phyloP scores from a whole-genome alignment of 2,888 invertebrate species.

The Cerceris ruficornis region DNA sequence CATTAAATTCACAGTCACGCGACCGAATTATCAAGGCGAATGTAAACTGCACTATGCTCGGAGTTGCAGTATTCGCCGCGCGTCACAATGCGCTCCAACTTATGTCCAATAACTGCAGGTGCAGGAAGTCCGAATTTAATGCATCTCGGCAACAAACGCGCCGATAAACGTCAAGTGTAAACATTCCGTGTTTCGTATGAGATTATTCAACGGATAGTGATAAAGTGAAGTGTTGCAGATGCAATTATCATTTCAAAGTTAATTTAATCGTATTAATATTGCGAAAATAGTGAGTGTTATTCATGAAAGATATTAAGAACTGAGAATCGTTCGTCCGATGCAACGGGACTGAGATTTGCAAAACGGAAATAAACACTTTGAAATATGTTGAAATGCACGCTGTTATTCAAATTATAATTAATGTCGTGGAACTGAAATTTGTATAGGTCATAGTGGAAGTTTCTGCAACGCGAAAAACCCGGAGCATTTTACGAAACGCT shows the following conservation, averaged over 20 bases:
- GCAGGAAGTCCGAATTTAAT: slow-evolving; percentile 31
- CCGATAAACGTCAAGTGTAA: slow-evolving; percentile 33
- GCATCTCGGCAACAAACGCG: slow-evolving; percentile 3
- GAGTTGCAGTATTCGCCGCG: slow-evolving; percentile 3
- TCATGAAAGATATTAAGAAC: too few species aligned
- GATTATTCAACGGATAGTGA: slow-evolving; percentile 2
- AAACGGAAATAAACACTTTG: too few species aligned
- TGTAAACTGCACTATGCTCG: slow-evolving; percentile 8
- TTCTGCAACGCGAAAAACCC: background rate
- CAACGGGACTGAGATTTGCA: too few species aligned
- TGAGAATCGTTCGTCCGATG: too few species aligned
- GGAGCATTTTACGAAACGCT: background rate
- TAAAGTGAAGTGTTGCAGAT: background rate
- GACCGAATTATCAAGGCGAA: slow-evolving; percentile 6
- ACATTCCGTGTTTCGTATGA: slow-evolving; percentile 2
- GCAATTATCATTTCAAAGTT: background rate
- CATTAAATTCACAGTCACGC: slow-evolving; percentile 12
- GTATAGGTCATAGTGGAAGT: too few species aligned
- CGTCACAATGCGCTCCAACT: slow-evolving; percentile 22
- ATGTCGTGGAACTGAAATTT: too few species aligned
- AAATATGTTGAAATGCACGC: too few species aligned
- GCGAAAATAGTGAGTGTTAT: too few species aligned
- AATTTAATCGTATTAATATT: too few species aligned
- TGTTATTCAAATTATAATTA: too few species aligned
- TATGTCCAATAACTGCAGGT: slow-evolving; percentile 40